A percentile compares a stretch with the other conserved stretches of the same genome.
Evolutionary conservation across 2,113 vertebrate species (phyloP).

Genomic region (Bubalus kerabau): DNA sequence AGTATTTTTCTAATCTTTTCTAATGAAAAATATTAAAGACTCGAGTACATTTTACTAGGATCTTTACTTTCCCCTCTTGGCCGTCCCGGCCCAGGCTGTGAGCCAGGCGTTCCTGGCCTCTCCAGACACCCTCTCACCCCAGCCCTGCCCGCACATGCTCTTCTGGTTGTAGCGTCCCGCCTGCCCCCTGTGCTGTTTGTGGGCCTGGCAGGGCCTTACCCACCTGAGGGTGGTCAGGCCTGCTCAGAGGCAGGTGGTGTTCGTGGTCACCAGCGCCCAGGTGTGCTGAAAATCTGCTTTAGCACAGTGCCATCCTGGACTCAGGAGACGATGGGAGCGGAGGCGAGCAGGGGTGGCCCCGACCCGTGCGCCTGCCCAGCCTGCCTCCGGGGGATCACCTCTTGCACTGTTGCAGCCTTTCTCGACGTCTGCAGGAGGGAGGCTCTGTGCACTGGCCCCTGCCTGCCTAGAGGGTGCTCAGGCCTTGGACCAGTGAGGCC

Average conservation of each 20-base stretch:
- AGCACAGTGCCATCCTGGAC: neutral
- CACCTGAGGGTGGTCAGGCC: neutral
- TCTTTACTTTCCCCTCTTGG: neutral
- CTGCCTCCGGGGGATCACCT: neutral
- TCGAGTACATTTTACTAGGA: neutral
- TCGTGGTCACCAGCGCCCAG: neutral
- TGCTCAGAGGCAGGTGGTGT: neutral
- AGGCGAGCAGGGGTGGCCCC: too few relatives aligned
- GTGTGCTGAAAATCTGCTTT: neutral
- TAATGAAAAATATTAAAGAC: neutral
- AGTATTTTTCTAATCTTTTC: neutral
- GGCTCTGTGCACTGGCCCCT: too few relatives aligned
- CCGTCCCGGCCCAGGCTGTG: neutral
- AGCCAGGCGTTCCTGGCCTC: neutral
- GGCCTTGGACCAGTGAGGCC: neutral
- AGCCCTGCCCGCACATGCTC: neutral
- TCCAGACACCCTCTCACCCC: neutral
- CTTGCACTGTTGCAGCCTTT: neutral
- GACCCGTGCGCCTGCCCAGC: neutral
- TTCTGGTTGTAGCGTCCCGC: neutral
- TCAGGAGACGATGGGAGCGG: neutral
- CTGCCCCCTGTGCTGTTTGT: fast-evolving
- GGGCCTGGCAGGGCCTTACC: too few relatives aligned
- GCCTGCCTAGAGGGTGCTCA: too few relatives aligned
- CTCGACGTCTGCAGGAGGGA: neutral